A percentile compares a stretch with the other conserved stretches of the same genome.
Conservation (phyloP, 2,888 invertebrate genomes). For the Thymelicus lineola region DNA sequence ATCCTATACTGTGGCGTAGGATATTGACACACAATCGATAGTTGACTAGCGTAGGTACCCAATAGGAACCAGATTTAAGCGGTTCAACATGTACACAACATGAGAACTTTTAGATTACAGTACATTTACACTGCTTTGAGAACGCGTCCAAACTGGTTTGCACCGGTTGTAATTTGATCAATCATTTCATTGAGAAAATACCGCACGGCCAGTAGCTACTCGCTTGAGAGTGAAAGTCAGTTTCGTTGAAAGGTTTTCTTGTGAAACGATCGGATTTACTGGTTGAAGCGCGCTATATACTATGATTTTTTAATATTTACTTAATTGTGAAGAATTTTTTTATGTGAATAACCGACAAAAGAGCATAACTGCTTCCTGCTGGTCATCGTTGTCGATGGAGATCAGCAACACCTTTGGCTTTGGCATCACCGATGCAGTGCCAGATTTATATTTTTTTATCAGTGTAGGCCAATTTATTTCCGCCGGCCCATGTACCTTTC, state of each 20-base stretch:
- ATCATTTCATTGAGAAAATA: slow-evolving; percentile 30
- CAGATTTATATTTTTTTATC: too few relatives aligned
- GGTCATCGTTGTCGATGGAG: too few relatives aligned
- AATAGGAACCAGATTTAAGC: slow-evolving; percentile 21
- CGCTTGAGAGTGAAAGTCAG: slow-evolving; percentile 19
- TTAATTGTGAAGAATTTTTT: too few relatives aligned
- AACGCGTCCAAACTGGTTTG: slow-evolving; percentile 19
- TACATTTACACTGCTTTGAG: slow-evolving; percentile 15
- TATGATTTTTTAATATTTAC: too few relatives aligned
- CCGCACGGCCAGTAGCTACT: background rate
- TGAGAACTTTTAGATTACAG: slow-evolving; percentile 23
- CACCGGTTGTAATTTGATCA: slow-evolving; percentile 22
- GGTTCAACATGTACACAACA: slow-evolving; percentile 12
- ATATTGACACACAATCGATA: slow-evolving; percentile 18
- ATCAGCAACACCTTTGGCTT: too few relatives aligned
- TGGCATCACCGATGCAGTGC: too few relatives aligned
- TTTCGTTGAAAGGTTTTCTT: slow-evolving; percentile 11
- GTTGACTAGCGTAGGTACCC: background rate
- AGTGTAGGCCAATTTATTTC: too few relatives aligned
- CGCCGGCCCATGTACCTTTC: too few relatives aligned
- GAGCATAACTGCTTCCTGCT: too few relatives aligned
- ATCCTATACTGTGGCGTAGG: too few relatives aligned
- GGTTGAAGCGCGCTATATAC: background rate
- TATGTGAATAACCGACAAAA: too few relatives aligned
- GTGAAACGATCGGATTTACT: background rate